Conservation (phyloP, 2,888 invertebrate species). For the Lordiphosa fenestrarum region DNA sequence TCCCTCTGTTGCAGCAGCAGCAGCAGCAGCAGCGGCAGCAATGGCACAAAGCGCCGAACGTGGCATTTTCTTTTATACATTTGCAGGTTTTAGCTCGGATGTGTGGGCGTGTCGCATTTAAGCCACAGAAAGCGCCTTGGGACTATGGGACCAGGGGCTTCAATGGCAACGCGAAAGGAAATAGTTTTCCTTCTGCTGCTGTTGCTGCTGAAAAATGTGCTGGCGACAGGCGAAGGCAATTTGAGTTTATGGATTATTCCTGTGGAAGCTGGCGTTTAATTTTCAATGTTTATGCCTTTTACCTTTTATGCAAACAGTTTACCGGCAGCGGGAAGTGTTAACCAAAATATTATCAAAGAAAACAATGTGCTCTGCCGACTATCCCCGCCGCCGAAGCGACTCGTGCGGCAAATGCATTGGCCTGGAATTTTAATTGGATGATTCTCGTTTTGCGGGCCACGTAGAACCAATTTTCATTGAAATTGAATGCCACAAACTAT, state of each 20-base stretch:
- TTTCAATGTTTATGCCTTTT: no score
- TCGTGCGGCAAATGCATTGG: constrained; percentile 67
- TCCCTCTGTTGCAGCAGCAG: no score
- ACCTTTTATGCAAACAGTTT: not conserved
- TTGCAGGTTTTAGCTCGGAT: constrained; percentile 47
- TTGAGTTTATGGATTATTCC: constrained; percentile 9
- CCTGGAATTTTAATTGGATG: constrained; percentile 71
- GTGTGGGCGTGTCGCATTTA: constrained; percentile 38
- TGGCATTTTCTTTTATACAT: constrained; percentile 69
- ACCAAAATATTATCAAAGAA: constrained; percentile 71
- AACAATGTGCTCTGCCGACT: constrained; percentile 47
- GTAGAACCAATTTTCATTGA: constrained; percentile 55
- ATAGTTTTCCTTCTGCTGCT: constrained; percentile 23
- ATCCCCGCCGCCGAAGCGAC: constrained; percentile 28
- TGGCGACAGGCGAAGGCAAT: constrained; percentile 3
- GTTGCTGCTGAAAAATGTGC: constrained; percentile 16
- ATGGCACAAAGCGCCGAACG: constrained; percentile 69
- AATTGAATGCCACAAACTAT: constrained; percentile 41
- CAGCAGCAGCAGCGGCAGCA: constrained; percentile 41
- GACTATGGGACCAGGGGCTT: constrained; percentile 39
- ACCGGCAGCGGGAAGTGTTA: constrained; percentile 47
- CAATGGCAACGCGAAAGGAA: constrained; percentile 61
- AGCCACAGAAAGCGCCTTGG: constrained; percentile 52
- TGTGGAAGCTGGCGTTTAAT: not conserved
- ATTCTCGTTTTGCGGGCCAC: constrained; percentile 57